Evolutionary conservation across 2,113 vertebrate species (phyloP).

Genomic region (Dasyornis broadbenti): DNA sequence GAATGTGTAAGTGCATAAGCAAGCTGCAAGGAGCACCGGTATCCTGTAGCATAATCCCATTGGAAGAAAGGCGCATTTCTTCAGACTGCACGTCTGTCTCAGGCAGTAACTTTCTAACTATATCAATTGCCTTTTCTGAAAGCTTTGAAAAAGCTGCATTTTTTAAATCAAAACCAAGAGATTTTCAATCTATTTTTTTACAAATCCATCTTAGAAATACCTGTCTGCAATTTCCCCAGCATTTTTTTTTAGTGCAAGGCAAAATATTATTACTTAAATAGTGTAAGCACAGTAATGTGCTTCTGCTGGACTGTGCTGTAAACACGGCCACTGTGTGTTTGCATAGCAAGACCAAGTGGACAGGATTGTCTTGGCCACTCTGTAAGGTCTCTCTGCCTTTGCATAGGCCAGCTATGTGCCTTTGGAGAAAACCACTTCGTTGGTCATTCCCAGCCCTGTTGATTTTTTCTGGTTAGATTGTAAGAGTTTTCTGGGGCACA

Average conservation of each 20-base stretch:
- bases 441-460: not conserved
- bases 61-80: not conserved
- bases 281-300: not conserved
- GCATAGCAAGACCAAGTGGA: accelerated
- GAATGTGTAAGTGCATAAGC: not conserved
- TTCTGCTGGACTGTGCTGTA: not conserved
- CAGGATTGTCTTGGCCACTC: not conserved
- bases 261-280: not conserved
- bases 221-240: not conserved
- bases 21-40: not conserved
- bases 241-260: not conserved
- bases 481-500: not conserved
- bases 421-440: not conserved
- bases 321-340: not conserved
- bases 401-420: accelerated
- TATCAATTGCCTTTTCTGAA: not conserved
- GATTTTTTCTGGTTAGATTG: not conserved
- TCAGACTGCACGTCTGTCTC: not conserved
- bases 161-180: not conserved
- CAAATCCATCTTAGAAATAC: not conserved
- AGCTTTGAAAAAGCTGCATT: not conserved
- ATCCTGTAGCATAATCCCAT: not conserved
- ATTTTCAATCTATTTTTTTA: not conserved
- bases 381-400: not conserved
- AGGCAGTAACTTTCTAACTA: not conserved